Percentiles rank a stretch among this genome's conserved stretches.
Conservation (phyloP, 2,797 vertebrate genomes). For the Sylvia borin region DNA sequence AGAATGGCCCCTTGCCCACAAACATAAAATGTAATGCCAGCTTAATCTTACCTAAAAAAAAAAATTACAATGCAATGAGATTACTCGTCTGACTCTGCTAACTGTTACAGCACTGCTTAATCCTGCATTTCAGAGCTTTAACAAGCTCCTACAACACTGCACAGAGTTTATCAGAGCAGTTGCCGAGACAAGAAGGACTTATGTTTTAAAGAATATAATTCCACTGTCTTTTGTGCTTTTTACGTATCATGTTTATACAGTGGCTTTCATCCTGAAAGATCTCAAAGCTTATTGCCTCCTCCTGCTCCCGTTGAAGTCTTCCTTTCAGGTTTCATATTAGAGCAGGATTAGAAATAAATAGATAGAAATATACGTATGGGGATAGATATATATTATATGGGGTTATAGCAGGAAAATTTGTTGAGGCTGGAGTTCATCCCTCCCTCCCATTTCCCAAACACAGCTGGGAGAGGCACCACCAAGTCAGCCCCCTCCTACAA, state of each 20-base stretch:
- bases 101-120: slow-evolving; percentile 46
- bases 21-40: slow-evolving; percentile 23
- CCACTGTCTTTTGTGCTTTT: slow-evolving; percentile 6
- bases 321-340: neutral
- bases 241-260: neutral
- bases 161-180: slow-evolving; percentile 33
- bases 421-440: neutral
- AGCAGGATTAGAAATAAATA: neutral
- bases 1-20: slow-evolving; percentile 29
- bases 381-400: no score
- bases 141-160: slow-evolving; percentile 32
- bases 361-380: no score
- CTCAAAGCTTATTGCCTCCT: neutral
- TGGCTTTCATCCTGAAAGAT: neutral
- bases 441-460: accelerated
- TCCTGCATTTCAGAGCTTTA: slow-evolving; percentile 13
- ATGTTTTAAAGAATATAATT: slow-evolving; percentile 50
- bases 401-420: neutral
- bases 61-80: slow-evolving; percentile 40
- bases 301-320: neutral
- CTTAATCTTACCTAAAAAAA: slow-evolving; percentile 50
- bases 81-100: slow-evolving; percentile 48
- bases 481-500: neutral
- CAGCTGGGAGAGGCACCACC: neutral
- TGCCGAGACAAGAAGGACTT: slow-evolving; percentile 25